A percentile compares a stretch with the other conserved stretches of the same genome.
phyloP scores from a whole-genome alignment of 2,888 invertebrate species.

The Drosophila antonietae region DNA sequence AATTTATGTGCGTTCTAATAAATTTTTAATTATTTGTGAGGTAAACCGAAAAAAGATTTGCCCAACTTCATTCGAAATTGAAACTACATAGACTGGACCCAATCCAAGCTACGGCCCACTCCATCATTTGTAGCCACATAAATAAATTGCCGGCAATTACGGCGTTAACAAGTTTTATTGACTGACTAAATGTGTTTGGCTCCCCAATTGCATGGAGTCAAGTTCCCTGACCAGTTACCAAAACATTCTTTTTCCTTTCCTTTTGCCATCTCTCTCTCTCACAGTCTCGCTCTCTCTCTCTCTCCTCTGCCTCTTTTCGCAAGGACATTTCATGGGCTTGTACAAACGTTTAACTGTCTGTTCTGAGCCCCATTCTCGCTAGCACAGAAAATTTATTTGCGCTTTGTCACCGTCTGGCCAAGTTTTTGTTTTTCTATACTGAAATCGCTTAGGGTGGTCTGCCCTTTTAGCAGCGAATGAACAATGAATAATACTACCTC shows the following conservation, averaged over 20 bases:
- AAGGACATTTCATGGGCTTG: constrained; percentile 77
- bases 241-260: constrained; percentile 12
- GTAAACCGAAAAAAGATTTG: constrained; percentile 54
- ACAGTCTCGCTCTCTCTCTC: background rate
- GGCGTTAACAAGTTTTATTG: constrained; percentile 85
- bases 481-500: constrained; percentile 76
- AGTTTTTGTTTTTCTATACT: constrained; percentile 60
- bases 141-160: constrained; percentile 85
- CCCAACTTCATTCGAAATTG: constrained; percentile 51
- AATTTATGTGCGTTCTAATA: constrained; percentile 67
- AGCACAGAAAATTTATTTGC: constrained; percentile 68
- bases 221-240: constrained; percentile 33
- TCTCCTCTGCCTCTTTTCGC: constrained; percentile 33
- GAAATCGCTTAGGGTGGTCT: constrained; percentile 46
- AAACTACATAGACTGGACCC: constrained; percentile 35
- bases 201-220: constrained; percentile 29
- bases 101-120: constrained; percentile 27
- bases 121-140: constrained; percentile 66
- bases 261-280: background rate
- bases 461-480: constrained; percentile 44
- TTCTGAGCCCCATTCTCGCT: constrained; percentile 37
- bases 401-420: constrained; percentile 77
- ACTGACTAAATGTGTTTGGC: constrained; percentile 83
- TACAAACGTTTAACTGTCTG: constrained; percentile 78
- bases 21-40: constrained; percentile 72